Percentiles rank a stretch among this genome's conserved stretches.
phyloP scores from a whole-genome alignment of 2,888 invertebrate genomes.

The Polyommatus icarus region DNA sequence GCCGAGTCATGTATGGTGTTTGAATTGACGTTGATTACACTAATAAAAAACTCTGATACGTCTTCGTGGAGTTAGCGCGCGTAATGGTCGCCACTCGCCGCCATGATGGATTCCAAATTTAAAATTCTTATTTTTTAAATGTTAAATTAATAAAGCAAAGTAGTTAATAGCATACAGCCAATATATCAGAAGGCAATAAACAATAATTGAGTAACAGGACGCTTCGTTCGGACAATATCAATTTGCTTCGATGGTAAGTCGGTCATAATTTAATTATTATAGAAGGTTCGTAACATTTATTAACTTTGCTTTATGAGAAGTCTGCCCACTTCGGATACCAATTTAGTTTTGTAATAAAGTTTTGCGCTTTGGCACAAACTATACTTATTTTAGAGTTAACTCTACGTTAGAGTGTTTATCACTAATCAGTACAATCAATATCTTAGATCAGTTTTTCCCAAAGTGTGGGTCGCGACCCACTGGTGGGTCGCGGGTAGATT shows the following conservation, averaged over 20 bases:
- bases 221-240: conserved; percentile 7
- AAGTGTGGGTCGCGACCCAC: too few species aligned
- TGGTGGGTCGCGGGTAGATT: too few species aligned
- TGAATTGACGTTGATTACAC: conserved; percentile 38
- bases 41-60: conserved; percentile 40
- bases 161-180: not conserved
- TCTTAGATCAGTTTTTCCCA: too few species aligned
- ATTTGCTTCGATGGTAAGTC: conserved; percentile 13
- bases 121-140: conserved; percentile 2
- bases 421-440: too few species aligned
- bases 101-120: conserved; percentile 13
- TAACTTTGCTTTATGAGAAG: not conserved
- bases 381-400: not conserved
- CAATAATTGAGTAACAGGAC: conserved; percentile 7
- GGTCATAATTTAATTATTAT: conserved; percentile 2
- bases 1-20: conserved; percentile 44
- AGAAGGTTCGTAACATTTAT: not conserved
- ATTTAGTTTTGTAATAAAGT: not conserved
- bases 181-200: not conserved
- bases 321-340: not conserved
- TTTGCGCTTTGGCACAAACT: not conserved
- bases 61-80: conserved; percentile 31
- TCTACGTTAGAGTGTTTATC: not conserved
- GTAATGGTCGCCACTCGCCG: conserved; percentile 1
- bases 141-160: not conserved